These are phyloP conservation scores for Sebastes miniatus DNA, from an alignment of 2,797 vertebrate species.

Conservation along the genomic window DNA sequence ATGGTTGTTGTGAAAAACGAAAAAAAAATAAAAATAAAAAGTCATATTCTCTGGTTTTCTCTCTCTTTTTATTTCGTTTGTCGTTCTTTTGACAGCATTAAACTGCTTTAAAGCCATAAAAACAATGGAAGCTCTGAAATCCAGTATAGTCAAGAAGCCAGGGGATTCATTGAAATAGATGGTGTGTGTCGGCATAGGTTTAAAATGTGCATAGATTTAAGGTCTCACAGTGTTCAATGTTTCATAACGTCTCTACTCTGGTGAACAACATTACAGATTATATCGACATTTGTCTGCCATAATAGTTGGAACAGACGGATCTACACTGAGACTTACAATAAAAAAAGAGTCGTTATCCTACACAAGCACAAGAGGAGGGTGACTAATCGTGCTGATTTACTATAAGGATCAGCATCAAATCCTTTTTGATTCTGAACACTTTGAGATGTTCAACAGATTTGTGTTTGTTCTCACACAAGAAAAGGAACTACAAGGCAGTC, in stretches of 20 bases:
- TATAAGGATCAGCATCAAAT: neutral
- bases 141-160: neutral
- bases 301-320: neutral
- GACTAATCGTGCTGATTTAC: neutral
- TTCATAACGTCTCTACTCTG: neutral
- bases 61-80: neutral
- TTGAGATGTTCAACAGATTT: constrained; percentile 1
- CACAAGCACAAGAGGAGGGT: neutral
- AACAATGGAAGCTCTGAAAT: neutral
- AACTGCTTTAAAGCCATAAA: neutral
- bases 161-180: neutral
- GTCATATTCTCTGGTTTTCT: neutral
- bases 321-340: neutral
- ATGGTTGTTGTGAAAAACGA: neutral
- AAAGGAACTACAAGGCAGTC: neutral
- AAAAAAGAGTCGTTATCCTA: neutral
- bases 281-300: neutral
- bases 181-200: neutral
- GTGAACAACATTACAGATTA: neutral
- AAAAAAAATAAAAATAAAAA: neutral
- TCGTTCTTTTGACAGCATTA: neutral
- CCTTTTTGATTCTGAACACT: neutral
- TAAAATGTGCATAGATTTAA: neutral
- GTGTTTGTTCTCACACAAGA: neutral
- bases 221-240: neutral